Percentiles rank a stretch among this genome's conserved stretches.
Evolutionary conservation across 2,113 vertebrate genomes (phyloP).

Genomic region (Paramisgurnus dabryanus): DNA sequence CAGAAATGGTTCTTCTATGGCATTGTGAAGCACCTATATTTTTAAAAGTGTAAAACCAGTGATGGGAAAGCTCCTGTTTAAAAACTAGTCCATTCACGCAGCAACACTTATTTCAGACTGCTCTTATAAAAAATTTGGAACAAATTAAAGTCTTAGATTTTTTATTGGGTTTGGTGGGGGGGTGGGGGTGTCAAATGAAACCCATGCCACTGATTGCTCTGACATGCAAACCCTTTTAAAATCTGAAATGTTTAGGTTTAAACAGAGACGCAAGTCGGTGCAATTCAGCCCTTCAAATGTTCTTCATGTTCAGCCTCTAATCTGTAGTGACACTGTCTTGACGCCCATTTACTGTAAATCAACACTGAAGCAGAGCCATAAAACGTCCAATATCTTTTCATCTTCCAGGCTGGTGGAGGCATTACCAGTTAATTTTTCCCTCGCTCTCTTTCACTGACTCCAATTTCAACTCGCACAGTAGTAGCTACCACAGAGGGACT

Average conservation of each 20-base stretch:
- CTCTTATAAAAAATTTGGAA: too few relatives aligned
- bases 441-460: constrained; percentile 19
- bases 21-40: too few relatives aligned
- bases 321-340: constrained; percentile 14
- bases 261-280: constrained; percentile 2
- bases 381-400: constrained; percentile 35
- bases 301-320: constrained; percentile 22
- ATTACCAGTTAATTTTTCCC: constrained; percentile 37
- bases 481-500: constrained; percentile 43
- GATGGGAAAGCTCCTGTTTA: too few relatives aligned
- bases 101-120: too few relatives aligned
- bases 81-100: too few relatives aligned
- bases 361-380: constrained; percentile 25
- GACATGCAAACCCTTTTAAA: constrained; percentile 7
- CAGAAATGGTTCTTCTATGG: too few relatives aligned
- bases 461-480: constrained; percentile 44
- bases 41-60: too few relatives aligned
- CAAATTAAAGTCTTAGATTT: too few relatives aligned
- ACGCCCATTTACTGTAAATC: constrained; percentile 35
- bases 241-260: constrained; percentile 27
- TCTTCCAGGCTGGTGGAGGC: constrained; percentile 31
- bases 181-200: too few relatives aligned
- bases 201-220: neutral
- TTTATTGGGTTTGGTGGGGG: too few relatives aligned
- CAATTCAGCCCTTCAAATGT: constrained; percentile 5